These are phyloP conservation scores for Drosophila falleni DNA, from an alignment of 2,888 invertebrate species.

Conservation along the genomic window DNA sequence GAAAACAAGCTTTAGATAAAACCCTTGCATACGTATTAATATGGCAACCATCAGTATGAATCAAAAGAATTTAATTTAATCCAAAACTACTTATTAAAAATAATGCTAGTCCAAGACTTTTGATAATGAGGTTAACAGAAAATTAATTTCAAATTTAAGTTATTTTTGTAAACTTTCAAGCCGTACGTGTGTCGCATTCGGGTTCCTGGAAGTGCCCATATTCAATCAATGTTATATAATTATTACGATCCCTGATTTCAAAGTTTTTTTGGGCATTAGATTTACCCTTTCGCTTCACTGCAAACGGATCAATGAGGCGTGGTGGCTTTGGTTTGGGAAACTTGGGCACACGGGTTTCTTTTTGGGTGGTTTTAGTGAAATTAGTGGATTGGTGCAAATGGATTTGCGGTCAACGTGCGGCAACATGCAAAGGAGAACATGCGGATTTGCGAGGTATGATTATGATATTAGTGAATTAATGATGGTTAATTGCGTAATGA, in stretches of 20 bases:
- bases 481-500: background rate
- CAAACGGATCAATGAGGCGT: slow-evolving; percentile 81
- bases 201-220: background rate
- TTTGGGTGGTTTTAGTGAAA: slow-evolving; percentile 17
- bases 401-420: slow-evolving; percentile 16
- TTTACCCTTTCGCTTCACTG: slow-evolving; percentile 85
- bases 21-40: no score
- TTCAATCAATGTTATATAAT: background rate
- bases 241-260: slow-evolving; percentile 47
- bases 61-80: no score
- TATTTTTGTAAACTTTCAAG: background rate
- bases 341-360: slow-evolving; percentile 54
- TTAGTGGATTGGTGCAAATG: slow-evolving; percentile 38
- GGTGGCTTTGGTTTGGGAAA: slow-evolving; percentile 68
- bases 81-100: no score
- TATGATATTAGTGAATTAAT: slow-evolving; percentile 15
- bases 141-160: no score
- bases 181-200: background rate
- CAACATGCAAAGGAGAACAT: slow-evolving; percentile 34
- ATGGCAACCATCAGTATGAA: no score
- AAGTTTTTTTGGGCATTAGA: background rate
- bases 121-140: no score
- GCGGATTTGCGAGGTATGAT: background rate
- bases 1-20: no score
- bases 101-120: no score